Evolutionary conservation across 2,113 vertebrate species (phyloP).

Genomic region (Tragelaphus imberbis): DNA sequence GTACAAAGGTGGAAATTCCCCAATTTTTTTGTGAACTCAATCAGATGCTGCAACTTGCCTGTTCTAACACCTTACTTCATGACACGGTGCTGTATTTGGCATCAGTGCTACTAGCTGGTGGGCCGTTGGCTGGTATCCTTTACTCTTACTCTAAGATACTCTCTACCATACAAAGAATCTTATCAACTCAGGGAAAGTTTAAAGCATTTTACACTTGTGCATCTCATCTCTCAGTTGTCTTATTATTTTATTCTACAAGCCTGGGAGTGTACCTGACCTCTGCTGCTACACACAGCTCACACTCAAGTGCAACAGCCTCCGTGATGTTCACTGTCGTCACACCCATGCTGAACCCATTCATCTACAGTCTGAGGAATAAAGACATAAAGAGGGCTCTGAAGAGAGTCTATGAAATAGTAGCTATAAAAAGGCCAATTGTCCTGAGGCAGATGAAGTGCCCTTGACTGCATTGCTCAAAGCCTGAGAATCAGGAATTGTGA

Average conservation of each 20-base stretch:
- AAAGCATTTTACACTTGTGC: not conserved
- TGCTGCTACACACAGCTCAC: not conserved
- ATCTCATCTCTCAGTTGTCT: not conserved
- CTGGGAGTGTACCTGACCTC: not conserved
- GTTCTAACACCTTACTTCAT: not conserved
- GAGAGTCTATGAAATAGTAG: no score
- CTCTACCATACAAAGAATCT: not conserved
- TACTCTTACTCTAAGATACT: not conserved
- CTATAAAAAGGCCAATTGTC: no score
- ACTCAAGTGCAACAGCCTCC: not conserved
- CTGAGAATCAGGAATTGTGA: no score
- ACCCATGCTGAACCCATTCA: no score
- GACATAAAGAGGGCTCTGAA: no score
- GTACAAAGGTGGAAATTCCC: not conserved
- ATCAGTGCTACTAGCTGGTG: not conserved
- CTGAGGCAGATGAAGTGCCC: no score
- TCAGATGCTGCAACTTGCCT: not conserved
- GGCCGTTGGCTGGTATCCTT: not conserved
- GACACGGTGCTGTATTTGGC: not conserved
- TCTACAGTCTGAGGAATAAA: no score
- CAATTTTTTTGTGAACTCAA: not conserved
- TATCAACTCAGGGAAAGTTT: not conserved
- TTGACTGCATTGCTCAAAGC: no score
- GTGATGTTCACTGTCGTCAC: no score
- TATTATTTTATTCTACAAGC: not conserved